Evolutionary conservation across 2,888 invertebrate species (phyloP).

Genomic region (Barypeithes pellucidus): DNA sequence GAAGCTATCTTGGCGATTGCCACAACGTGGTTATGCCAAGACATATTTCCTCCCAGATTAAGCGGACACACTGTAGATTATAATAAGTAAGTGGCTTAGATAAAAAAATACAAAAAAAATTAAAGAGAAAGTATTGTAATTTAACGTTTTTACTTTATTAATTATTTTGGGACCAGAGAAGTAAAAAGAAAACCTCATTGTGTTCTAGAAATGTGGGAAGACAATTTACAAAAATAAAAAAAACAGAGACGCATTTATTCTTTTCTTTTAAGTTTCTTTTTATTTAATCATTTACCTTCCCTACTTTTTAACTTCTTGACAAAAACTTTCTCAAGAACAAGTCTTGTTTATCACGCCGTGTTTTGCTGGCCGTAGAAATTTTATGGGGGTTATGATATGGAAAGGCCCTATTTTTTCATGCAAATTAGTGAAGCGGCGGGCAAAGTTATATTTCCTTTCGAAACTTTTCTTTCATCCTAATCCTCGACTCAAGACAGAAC

Average conservation of each 20-base stretch:
- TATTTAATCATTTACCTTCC: slow-evolving; percentile 3
- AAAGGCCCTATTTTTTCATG: slow-evolving; percentile 10
- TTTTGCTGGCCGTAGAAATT: background rate
- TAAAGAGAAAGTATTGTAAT: background rate
- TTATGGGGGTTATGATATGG: slow-evolving; percentile 4
- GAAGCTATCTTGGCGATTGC: too few species aligned
- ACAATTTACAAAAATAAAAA: background rate
- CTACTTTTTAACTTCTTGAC: background rate
- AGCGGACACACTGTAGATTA: too few species aligned
- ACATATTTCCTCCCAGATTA: too few species aligned
- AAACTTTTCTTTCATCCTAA: background rate
- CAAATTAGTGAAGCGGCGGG: background rate
- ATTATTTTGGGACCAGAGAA: background rate
- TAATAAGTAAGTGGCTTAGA: too few species aligned
- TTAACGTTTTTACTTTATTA: too few species aligned
- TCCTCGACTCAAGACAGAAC: background rate
- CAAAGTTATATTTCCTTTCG: slow-evolving; percentile 11
- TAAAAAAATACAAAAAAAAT: background rate
- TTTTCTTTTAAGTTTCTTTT: slow-evolving; percentile 10
- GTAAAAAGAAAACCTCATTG: too few species aligned
- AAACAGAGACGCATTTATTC: background rate
- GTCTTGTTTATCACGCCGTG: background rate
- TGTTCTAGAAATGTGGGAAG: background rate
- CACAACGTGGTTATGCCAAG: too few species aligned
- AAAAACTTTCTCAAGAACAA: slow-evolving; percentile 11